These are phyloP conservation scores for Gasterosteus nipponicus DNA, from an alignment of 2,113 vertebrate species.

Conservation along the genomic window DNA sequence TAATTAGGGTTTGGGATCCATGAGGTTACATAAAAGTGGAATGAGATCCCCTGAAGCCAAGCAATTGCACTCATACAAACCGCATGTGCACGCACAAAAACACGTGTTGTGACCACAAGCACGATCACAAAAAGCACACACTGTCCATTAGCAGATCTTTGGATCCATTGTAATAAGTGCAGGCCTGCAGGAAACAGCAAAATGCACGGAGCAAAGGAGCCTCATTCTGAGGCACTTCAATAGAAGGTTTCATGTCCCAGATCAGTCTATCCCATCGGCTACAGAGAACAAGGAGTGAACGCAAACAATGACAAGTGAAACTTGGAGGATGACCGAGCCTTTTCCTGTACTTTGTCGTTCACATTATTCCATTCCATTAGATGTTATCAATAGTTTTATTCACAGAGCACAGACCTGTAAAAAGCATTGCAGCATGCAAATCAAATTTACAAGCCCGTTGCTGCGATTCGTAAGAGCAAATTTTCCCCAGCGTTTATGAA, in stretches of 20 bases:
- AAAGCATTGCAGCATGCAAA: not conserved
- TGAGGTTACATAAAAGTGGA: slow-evolving; percentile 67
- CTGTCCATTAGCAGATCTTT: slow-evolving; percentile 59
- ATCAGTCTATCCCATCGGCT: slow-evolving; percentile 4
- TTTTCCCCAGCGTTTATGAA: not conserved
- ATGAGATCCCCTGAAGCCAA: slow-evolving; percentile 57
- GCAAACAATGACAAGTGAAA: not conserved
- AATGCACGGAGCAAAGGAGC: slow-evolving; percentile 20
- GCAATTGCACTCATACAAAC: slow-evolving; percentile 21
- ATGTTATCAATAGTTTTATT: not conserved
- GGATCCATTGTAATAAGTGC: slow-evolving; percentile 61
- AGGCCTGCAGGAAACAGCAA: slow-evolving; percentile 36
- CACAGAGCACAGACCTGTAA: not conserved
- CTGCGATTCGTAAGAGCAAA: not conserved
- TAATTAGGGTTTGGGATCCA: slow-evolving; percentile 49
- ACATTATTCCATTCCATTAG: not conserved
- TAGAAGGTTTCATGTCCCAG: slow-evolving; percentile 35
- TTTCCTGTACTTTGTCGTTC: not conserved
- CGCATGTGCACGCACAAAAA: not conserved
- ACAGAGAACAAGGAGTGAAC: slow-evolving; percentile 13
- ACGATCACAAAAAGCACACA: slow-evolving; percentile 12
- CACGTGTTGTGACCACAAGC: slow-evolving; percentile 9
- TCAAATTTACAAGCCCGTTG: not conserved
- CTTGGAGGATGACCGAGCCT: slow-evolving; percentile 4
- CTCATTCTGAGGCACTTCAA: slow-evolving; percentile 1